Evolutionary conservation across 2,113 vertebrate genomes (phyloP).

Genomic region (Cynopterus brachyotis): DNA sequence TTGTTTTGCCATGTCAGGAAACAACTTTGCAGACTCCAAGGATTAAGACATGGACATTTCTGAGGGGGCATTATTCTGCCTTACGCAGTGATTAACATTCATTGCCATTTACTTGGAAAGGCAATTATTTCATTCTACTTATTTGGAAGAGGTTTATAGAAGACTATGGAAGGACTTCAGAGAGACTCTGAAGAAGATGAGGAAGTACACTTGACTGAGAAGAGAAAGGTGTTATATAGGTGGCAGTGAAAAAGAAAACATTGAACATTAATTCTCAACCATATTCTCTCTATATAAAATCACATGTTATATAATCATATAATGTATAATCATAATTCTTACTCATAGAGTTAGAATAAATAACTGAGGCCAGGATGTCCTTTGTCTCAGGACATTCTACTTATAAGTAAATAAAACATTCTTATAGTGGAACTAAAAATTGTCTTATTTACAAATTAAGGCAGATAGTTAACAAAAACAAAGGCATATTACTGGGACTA

Average conservation of each 20-base stretch:
- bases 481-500: not conserved
- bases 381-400: not conserved
- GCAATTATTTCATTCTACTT: not conserved
- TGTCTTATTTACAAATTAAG: conserved; percentile 31
- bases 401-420: conserved; percentile 17
- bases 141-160: not conserved
- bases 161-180: not conserved
- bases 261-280: not conserved
- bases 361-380: not conserved
- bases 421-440: not conserved
- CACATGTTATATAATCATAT: not conserved
- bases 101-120: not conserved
- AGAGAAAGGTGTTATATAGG: not conserved
- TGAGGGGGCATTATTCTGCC: not conserved
- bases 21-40: not conserved
- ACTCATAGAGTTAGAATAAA: not conserved
- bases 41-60: not conserved
- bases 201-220: not conserved
- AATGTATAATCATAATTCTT: not conserved
- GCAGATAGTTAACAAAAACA: not conserved
- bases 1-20: not conserved
- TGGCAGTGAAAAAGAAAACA: not conserved
- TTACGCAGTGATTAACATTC: not conserved
- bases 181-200: not conserved
- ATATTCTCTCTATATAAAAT: not conserved